phyloP scores from a whole-genome alignment of 2,888 invertebrate genomes.

The Malthinus flaveolus region DNA sequence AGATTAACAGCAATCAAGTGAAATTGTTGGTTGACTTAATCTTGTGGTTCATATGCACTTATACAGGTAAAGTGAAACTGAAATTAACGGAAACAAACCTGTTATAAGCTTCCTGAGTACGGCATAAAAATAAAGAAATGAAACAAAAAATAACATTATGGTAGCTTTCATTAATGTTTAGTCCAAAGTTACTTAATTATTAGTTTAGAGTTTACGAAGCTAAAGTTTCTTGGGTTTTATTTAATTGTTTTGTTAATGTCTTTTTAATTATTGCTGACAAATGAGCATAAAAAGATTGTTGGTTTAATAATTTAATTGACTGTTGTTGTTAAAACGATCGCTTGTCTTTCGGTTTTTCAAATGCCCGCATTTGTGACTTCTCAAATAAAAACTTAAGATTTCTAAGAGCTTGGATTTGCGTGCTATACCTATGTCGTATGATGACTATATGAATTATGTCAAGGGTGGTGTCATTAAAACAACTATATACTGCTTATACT shows the following conservation, averaged over 20 bases:
- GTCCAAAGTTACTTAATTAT: conserved; percentile 4
- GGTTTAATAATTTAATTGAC: no score
- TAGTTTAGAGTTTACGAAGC: neutral
- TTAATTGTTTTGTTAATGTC: conserved; percentile 1
- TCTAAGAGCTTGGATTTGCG: no score
- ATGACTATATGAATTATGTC: no score
- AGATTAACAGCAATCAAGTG: conserved; percentile 9
- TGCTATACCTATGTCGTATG: no score
- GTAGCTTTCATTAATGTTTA: conserved; percentile 8
- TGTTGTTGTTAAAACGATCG: no score
- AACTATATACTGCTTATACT: no score
- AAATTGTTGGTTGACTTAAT: conserved; percentile 7
- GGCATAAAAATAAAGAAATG: neutral
- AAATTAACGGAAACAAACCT: conserved; percentile 14
- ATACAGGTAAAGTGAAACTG: conserved; percentile 10
- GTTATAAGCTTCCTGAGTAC: conserved; percentile 9
- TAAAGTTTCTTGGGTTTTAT: neutral
- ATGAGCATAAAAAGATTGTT: no score
- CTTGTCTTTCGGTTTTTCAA: no score
- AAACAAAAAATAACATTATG: conserved; percentile 1
- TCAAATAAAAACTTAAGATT: no score
- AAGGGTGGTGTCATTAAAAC: no score
- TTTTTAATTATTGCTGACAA: conserved; percentile 1
- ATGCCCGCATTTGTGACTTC: no score
- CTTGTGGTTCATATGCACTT: neutral